Evolutionary conservation across 2,888 invertebrate species (phyloP), one percentile per base, ranked within the genome.

Genomic region (Dromius quadrimaculatus): DNA sequence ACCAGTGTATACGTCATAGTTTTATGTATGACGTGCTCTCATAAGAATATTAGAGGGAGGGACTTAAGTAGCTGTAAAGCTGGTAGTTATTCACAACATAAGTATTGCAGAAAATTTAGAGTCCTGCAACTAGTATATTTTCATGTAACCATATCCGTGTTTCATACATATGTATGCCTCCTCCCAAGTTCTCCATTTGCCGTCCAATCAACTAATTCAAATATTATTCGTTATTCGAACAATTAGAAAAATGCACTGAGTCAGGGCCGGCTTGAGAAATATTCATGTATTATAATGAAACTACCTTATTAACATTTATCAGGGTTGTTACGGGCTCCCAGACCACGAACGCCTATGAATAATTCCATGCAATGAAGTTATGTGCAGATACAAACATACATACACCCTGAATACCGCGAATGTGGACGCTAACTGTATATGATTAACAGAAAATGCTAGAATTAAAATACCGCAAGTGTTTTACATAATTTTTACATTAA

Each of bases 241-340:
- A 65, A 65, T 65, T 65, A 50, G 50, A 65, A 65, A 65, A 65
- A 65, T 65, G 13, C 34, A 19, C 11, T 4, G 13, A 8, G 11
- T n/a, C 28, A 28, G 3, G 2, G 34, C 54, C 38, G 23, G 8
- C 17, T 19, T 34, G 4, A n/a, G 13, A 22, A 34, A 45, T 69
- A 69, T 69, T 69, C 69, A 69, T 69, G 41, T 69, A 69, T 69
- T 69, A 61, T 69, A 69, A 69, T 69, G 11, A 34, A 69, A 69
- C 61, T 36, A n/a, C n/a, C 47, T 59, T 9, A 28, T 69, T 69
- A 69, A 47, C 45, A 61, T 61, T 69, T 45, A 69, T 69, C 69
- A 32, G 69, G 61, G 45, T 36, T 19, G 47, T 69, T 61, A 69
- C 8, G 45, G 32, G 32, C 47, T 57, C 66, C 66, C 66, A 66